Percentiles rank a stretch among this genome's conserved stretches.
Conservation (phyloP, 2,888 invertebrate genomes). For the Nemotelus pantherinus region DNA sequence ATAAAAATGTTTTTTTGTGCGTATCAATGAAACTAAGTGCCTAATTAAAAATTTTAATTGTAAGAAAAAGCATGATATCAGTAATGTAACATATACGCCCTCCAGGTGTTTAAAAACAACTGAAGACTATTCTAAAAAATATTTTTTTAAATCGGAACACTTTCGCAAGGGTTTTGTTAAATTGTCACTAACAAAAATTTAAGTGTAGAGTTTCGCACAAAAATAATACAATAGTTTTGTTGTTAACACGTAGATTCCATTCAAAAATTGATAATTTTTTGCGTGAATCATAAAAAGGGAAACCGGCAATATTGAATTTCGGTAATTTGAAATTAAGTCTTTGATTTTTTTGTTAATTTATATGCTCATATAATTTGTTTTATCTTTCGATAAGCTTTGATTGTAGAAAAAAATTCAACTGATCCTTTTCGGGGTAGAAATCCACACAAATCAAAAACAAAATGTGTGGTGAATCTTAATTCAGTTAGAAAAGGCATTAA, state of each 20-base stretch:
- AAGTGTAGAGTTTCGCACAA: too few relatives aligned
- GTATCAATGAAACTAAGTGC: slow-evolving; percentile 9
- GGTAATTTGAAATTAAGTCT: neutral
- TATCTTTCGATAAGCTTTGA: neutral
- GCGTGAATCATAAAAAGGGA: neutral
- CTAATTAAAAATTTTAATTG: too few relatives aligned
- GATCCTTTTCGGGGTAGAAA: too few relatives aligned
- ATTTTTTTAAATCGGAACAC: too few relatives aligned
- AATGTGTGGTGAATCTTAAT: too few relatives aligned
- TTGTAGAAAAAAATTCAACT: too few relatives aligned
- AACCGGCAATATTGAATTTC: slow-evolving; percentile 1
- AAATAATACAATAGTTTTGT: neutral
- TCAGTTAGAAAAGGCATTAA: too few relatives aligned
- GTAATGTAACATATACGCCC: neutral
- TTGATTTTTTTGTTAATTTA: neutral
- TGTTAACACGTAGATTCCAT: neutral
- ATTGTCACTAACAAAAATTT: too few relatives aligned
- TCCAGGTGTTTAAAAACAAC: too few relatives aligned
- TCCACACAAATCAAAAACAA: too few relatives aligned
- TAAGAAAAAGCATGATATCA: slow-evolving; percentile 5
- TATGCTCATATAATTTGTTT: neutral
- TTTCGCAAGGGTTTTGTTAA: too few relatives aligned
- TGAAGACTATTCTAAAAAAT: too few relatives aligned
- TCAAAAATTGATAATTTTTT: neutral
- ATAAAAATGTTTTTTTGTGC: slow-evolving; percentile 12